Conservation (phyloP, 2,797 vertebrate species). For the Rallus crepitans region DNA sequence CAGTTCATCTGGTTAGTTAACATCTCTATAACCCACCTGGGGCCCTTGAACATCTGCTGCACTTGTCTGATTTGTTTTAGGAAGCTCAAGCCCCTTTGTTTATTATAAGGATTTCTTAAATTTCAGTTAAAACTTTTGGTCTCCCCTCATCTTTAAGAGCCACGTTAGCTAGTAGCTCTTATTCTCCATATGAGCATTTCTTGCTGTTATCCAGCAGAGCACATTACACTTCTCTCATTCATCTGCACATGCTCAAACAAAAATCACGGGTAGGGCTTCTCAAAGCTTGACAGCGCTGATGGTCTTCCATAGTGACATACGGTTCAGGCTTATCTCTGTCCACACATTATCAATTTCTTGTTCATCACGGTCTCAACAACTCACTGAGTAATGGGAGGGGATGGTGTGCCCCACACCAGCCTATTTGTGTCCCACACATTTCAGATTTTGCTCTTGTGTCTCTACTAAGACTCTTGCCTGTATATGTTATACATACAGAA, state of each 20-base stretch:
- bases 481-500: background rate
- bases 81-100: background rate
- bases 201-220: background rate
- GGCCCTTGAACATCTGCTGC: conserved; percentile 22
- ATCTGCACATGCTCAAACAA: background rate
- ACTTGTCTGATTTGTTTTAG: background rate
- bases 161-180: background rate
- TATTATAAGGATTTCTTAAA: background rate
- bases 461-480: background rate
- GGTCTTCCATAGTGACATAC: background rate
- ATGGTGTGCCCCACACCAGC: no score
- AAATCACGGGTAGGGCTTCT: background rate
- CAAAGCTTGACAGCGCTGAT: background rate
- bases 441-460: background rate
- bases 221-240: background rate
- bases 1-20: conserved; percentile 57
- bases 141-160: background rate
- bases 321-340: background rate
- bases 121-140: background rate
- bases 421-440: background rate
- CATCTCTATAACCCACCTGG: conserved; percentile 39
- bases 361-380: background rate
- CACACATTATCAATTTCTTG: background rate
- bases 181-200: background rate
- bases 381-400: background rate